Evolutionary conservation across 2,113 vertebrate genomes (phyloP).

Genomic region (Prionailurus viverrinus): DNA sequence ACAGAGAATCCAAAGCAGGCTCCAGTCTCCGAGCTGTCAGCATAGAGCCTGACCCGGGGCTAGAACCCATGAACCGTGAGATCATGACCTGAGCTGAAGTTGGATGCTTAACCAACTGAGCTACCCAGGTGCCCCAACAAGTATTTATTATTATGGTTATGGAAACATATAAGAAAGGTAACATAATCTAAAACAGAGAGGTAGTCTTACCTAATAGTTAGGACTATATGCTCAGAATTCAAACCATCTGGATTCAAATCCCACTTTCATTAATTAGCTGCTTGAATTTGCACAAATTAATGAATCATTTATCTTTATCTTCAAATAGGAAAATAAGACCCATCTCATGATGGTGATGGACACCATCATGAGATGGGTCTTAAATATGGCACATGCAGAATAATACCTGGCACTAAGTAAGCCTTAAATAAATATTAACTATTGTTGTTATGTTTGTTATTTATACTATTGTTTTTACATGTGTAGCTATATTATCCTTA

Average conservation of each 20-base stretch:
- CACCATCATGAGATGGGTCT: too few relatives aligned
- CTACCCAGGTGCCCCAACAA: background rate
- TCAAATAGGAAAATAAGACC: background rate
- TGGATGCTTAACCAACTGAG: too few relatives aligned
- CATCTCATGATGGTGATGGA: background rate
- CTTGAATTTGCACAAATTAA: background rate
- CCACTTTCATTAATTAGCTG: background rate
- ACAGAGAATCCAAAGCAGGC: too few relatives aligned
- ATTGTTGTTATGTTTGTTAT: background rate
- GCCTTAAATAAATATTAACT: background rate
- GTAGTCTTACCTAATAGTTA: background rate
- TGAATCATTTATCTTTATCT: background rate
- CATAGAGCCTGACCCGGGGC: too few relatives aligned
- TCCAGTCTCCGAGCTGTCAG: too few relatives aligned
- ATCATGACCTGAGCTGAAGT: too few relatives aligned
- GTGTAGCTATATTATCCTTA: background rate
- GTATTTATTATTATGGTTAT: background rate
- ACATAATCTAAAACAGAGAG: background rate
- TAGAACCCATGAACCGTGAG: too few relatives aligned
- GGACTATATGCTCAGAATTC: background rate
- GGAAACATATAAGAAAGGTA: background rate
- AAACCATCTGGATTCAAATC: background rate
- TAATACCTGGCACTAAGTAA: background rate
- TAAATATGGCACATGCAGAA: background rate
- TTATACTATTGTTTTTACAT: background rate